Evolutionary conservation across 2,113 vertebrate genomes (phyloP), one percentile per base, ranked within the genome.

Genomic region (Nannobrachium achirus): DNA sequence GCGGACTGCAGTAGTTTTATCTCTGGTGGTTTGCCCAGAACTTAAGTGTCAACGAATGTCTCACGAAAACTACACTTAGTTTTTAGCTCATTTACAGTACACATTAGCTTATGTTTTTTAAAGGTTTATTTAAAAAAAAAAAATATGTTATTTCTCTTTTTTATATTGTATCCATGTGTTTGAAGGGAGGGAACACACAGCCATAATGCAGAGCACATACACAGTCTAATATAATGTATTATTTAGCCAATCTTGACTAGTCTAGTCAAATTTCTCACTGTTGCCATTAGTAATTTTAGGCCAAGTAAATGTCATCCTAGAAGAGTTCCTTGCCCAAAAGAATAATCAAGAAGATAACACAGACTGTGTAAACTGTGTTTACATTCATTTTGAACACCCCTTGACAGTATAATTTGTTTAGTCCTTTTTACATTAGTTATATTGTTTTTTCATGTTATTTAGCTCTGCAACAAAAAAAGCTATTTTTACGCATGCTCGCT

Each of bases 181-280:
- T 71, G 18, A 63, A 15, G 15, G 72, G 33, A 20, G 63, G 76
- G 86, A 91, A 66, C 76, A 78, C 6, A 5, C 75, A 92, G 89
- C 90, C 90, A 88, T 90, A 89, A 71, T 83, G 69, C 73, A 74
- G 38, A 60, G 8, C 61, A 65, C 4, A 14, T 88, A 10, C 11
- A 67, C 63, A 52, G 75, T 71, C 25, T 76, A 40, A 71, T 64
- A 58, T 74, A 78, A 64, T 84, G 63, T 63, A 69, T 49, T 70
- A n/a, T 56, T 38, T 6, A 18, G 51, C 58, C 38, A 56, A 15
- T 13, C n/a, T 45, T 49, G 4, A 44, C 19, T 39, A 13, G 38
- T 73, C 46, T 71, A 38, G 56, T 75, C 63, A 39, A 66, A 56
- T 67, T 2, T 71, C 11, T 75, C 52, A 2, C 62, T 41, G 48